Base-by-base conservation (phyloP, 2,113 vertebrate species). In the Rhagologus leucostigma region DNA sequence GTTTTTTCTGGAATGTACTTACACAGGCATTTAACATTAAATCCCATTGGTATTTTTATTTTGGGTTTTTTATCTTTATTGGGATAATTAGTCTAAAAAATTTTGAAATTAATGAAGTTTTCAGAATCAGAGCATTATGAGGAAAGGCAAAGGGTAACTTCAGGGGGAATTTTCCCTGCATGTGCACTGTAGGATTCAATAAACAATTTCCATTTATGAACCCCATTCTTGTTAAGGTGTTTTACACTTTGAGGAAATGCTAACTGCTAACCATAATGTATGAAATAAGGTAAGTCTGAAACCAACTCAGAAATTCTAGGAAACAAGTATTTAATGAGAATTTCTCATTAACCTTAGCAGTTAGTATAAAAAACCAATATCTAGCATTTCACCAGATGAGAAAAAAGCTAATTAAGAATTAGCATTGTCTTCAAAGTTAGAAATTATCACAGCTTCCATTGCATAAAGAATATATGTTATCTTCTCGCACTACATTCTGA, bases 331-430 rank as follows among this genome's bases (percentile, higher is more conserved):
- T 50, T 59, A 59, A 50, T 42, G 14, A 80, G 32, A 83, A 13
- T 59, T 88, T 75, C 39, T 84, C 44, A 81, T 81, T 86, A 92
- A 94, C n/a, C 24, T 81, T 84, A 74, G 15, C 23, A 87, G 44
- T 39, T 55, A 60, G 15, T 49, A 64, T 46, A 39, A 94, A 85
- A 73, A 46, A 9, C 0, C 9, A 82, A 6, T 60, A 85, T 86
- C 49, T 47, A 60, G 7, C 8, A 59, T 78, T 83, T 78, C 14
- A 50, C 81, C 62, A 87, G 49, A 32, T 84, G 23, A 93, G 59
- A 29, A 74, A 76, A 87, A 83, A 71, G 10, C 49, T 92, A 86
- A 90, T 94, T 92, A 86, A 52, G 37, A 75, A 89, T 91, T 92
- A 81, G 3, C 19, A 44, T 69, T 69, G 26, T 73, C 50, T 90